Evolutionary conservation across 1,140 invertebrate species (phyloP).

Genomic region (Tribolium madens): DNA sequence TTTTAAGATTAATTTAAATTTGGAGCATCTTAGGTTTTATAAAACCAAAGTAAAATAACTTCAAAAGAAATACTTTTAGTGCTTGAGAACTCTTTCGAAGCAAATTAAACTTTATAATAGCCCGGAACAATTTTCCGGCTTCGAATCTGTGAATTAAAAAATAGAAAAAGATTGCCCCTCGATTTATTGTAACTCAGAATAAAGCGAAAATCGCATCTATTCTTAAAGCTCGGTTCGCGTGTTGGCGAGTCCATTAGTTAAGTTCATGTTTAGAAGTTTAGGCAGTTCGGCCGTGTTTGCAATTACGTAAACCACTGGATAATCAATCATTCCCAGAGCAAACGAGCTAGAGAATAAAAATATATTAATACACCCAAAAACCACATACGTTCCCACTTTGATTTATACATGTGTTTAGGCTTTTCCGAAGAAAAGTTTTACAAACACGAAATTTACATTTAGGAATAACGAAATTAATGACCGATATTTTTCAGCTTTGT

Average conservation of each 20-base stretch:
- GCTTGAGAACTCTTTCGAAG: slow-evolving; percentile 31
- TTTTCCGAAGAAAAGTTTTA: neutral
- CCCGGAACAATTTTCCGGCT: slow-evolving; percentile 30
- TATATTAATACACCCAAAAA: slow-evolving; percentile 41
- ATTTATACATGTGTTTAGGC: slow-evolving; percentile 4
- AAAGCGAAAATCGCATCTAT: slow-evolving; percentile 36
- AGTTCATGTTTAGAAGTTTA: slow-evolving; percentile 52
- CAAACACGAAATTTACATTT: neutral
- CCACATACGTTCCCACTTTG: slow-evolving; percentile 16
- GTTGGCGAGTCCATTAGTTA: slow-evolving; percentile 50
- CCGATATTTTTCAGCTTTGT: neutral
- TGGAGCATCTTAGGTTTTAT: neutral
- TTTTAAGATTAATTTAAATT: neutral
- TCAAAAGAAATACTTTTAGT: slow-evolving; percentile 35
- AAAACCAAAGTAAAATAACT: slow-evolving; percentile 24
- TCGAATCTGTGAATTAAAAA: slow-evolving; percentile 29
- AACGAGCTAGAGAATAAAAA: slow-evolving; percentile 46
- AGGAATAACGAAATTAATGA: neutral
- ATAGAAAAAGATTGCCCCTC: slow-evolving; percentile 17
- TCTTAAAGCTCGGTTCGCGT: slow-evolving; percentile 47
- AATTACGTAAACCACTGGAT: slow-evolving; percentile 50
- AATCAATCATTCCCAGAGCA: slow-evolving; percentile 52
- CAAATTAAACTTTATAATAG: slow-evolving; percentile 39
- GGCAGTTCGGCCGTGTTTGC: slow-evolving; percentile 46
- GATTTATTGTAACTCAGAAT: slow-evolving; percentile 3